Base-by-base conservation (phyloP, 2,113 vertebrate species). In the Machaerirhynchus nigripectus region DNA sequence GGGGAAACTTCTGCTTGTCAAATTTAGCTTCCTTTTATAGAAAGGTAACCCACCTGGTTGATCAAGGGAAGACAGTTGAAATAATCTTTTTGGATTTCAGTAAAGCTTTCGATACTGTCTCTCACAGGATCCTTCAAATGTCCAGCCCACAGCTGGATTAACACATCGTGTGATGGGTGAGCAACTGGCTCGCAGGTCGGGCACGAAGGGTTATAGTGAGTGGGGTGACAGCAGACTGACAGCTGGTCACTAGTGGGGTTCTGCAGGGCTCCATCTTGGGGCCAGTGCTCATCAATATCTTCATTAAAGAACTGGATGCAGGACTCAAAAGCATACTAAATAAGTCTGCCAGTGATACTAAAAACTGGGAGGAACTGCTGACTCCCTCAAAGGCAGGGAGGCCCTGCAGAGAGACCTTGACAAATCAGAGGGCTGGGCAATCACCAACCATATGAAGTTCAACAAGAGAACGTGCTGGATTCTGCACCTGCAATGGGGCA, bases 391-490 rank as follows among this genome's bases (percentile, higher is more conserved):
- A 68, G 61, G 16, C 30, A 61, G 46, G 9, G 4, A 60, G 30
- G 30, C 14, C 39, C 30, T 40, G 87, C n/a, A 83, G 61, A 89
- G 17, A 47, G 39, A 46, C 16, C 33, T 18, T 11, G 7, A 53
- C 33, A 60, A 68, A 53, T 75, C 39, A 60, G 33, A 67, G 39
- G 24, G 1, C 27, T 67, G 39, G n/a, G 2, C 1, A 60, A 18
- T 37, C 46, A 47, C 5, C 60, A 60, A 21, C 39, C 13, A 2
- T 37, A 20, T 28, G 35, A 57, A 65, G 1, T 42, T 50, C 13
- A 57, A 73, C 8, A 33, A 7, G 2, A 18, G 18, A 1, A 50
- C 2, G 22, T 44, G 22, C 27, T 0, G 0, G 18, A 57, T 73
- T 73, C 50, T 37, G 59, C 31, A 50, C 27, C 31, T 65, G 50